Conservation (phyloP, 2,797 vertebrate species). For the Tachyglossus aculeatus region DNA sequence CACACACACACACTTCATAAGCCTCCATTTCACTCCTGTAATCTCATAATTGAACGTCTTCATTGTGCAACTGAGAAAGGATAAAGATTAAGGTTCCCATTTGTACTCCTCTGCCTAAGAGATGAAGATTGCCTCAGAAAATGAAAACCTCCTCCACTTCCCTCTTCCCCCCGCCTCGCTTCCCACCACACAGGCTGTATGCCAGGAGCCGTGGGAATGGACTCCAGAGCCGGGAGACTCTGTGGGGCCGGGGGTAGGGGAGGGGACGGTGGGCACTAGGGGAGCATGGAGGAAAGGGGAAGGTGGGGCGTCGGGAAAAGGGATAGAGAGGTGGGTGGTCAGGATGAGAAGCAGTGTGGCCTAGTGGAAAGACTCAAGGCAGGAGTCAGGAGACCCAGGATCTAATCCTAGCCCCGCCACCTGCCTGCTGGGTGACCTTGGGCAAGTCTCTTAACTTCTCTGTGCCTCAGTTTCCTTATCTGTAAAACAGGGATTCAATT, state of each 20-base stretch:
- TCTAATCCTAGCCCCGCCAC: too few species aligned
- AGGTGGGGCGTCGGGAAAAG: background rate
- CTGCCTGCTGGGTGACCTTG: too few species aligned
- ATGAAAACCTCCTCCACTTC: background rate
- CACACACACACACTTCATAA: slow-evolving; percentile 31
- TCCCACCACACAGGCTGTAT: background rate
- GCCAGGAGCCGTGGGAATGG: background rate
- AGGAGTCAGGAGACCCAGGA: too few species aligned
- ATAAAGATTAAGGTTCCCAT: background rate
- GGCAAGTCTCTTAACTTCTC: too few species aligned
- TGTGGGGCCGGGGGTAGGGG: background rate
- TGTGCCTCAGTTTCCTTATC: too few species aligned
- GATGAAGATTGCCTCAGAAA: background rate
- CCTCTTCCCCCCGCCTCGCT: background rate
- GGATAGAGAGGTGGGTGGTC: too few species aligned
- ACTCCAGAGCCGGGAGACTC: background rate
- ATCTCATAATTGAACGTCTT: slow-evolving; percentile 52
- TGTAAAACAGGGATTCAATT: too few species aligned
- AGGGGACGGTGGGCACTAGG: background rate
- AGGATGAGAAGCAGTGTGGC: too few species aligned
- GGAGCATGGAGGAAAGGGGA: background rate
- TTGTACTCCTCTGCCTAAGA: slow-evolving; percentile 7
- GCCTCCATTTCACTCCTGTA: slow-evolving; percentile 45
- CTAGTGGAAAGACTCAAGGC: too few species aligned
- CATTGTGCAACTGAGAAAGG: slow-evolving; percentile 32